Evolutionary conservation across 2,113 vertebrate genomes (phyloP), one percentile per base, ranked within the genome.

Genomic region (Pteropus alecto): DNA sequence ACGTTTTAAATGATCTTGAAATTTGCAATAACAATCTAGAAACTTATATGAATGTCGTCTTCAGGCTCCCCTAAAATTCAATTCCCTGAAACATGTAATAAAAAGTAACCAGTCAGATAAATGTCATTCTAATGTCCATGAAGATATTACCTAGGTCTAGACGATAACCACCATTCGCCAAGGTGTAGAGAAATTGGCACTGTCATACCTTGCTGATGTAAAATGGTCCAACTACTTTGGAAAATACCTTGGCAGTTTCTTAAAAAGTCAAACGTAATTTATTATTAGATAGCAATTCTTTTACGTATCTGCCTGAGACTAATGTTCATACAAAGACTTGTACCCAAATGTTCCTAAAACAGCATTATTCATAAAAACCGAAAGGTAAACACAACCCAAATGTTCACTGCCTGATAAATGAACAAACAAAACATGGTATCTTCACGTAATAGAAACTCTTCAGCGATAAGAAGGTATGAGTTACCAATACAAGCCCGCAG

Each of bases 1-100:
- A 88, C 10, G 54, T 74, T 67, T 91, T 65, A 95, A 97, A 67
- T 92, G 58, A 60, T 81, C 30, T 30, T 86, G 26, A 54, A 89
- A 86, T 95, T 96, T 93, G 35, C 61, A 67, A 63, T 94, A 90
- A 81, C 9, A 68, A 68, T 81, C 35, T 90, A 12, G 90, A 87
- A 89, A 84, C 33, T 43, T 83, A 41, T 35, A 51, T 58, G n/a
- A 78, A 78, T 78, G 54, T 90, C 48, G 90, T 6, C 33, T 71
- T 35, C 35, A 77, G 58, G 7, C 33, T 95, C 73, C 48, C n/a
- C 48, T 90, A 96, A 61, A 94, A 96, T 79, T 93, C 19, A 95
- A 54, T 92, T 83, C 87, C 6, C 26, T 41, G 5, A 79, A 94
- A 67, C 54, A 79, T 24, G 6, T 94, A 90, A 92, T 82, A 71